These are phyloP conservation scores for Acrocephalus scirpaceus DNA, from an alignment of 2,797 vertebrate genomes.

Conservation along the genomic window DNA sequence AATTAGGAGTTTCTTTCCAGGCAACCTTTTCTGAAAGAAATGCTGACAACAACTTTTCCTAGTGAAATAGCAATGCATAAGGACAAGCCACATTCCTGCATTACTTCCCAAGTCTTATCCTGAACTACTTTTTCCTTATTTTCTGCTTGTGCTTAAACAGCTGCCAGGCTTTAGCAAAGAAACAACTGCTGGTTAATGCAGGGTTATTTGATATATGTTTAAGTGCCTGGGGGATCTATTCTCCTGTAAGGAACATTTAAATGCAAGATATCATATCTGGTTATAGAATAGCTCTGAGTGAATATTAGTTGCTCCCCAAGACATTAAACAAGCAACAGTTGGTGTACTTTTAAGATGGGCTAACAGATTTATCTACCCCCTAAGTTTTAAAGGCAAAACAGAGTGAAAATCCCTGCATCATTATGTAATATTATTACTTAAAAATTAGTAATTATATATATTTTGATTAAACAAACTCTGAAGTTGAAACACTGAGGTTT, in stretches of 20 bases:
- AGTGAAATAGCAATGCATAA: not conserved
- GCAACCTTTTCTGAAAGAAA: slow-evolving; percentile 1
- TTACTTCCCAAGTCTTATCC: not conserved
- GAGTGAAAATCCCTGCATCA: not conserved
- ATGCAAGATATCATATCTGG: not conserved
- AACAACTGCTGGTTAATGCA: not conserved
- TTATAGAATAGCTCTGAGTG: not conserved
- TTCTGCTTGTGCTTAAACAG: slow-evolving; percentile 19
- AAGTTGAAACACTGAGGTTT: not conserved
- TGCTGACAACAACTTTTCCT: fast-evolving
- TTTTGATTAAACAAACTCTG: not conserved
- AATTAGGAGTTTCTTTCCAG: not conserved
- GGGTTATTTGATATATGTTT: not conserved
- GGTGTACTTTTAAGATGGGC: not conserved
- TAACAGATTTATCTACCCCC: not conserved
- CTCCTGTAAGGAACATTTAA: not conserved
- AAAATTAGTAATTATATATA: not conserved
- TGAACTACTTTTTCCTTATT: not conserved
- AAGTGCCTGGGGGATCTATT: not conserved
- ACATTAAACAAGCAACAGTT: not conserved
- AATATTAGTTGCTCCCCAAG: not conserved
- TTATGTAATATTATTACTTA: not conserved
- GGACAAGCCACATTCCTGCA: not conserved
- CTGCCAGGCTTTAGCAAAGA: slow-evolving; percentile 23
- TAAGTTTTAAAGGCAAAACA: not conserved